Base-by-base conservation (phyloP, 1,140 invertebrate genomes). In the Bradysia coprophila region DNA sequence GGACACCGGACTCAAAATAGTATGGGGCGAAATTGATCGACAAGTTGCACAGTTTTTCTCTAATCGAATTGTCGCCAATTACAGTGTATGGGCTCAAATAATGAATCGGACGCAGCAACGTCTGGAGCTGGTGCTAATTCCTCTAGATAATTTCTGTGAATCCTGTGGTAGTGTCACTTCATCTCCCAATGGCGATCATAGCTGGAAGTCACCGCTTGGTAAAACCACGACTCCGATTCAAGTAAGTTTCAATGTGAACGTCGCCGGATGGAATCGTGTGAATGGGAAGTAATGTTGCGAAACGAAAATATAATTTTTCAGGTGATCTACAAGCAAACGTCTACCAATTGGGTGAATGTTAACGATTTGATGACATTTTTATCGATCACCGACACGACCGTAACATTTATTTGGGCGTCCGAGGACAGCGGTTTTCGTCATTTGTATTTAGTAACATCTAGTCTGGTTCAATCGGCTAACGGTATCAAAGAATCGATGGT, bases 351-450 rank as follows among this genome's bases (percentile, higher is more conserved):
- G 90, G 81, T 94, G 28, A 94, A 93, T 64, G 76, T 92, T 1
- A 83, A 92, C 61, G 88, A 94, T 62, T 70, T 92, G 42, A 62
- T 94, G 1, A 71, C 88, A 56, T 91, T 94, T 56, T 65, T 93
- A 31, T 65, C 68, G 67, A 71, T 53, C 48, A 67, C 28, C 55
- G 59, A 61, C 0, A 45, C 54, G 19, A 61, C 68, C 48, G 59
- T 84, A 9, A 72, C 73, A 45, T 94, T 93, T 59, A 72, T 97
- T 33, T 95, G 88, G 88, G 84, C 84, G 0, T 90, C 81, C 37
- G 91, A 96, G 62, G 83, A 90, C 56, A 80, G 80, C 1, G 89
- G 91, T n/a, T 92, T 74, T 54, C 66, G 89, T 36, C 93, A 96
- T 63, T 66, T 97, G 20, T 94, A 94, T 62, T 64, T 86, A 16